Evolutionary conservation across 1,140 invertebrate genomes (phyloP).

Genomic region (Drepana arcuata): DNA sequence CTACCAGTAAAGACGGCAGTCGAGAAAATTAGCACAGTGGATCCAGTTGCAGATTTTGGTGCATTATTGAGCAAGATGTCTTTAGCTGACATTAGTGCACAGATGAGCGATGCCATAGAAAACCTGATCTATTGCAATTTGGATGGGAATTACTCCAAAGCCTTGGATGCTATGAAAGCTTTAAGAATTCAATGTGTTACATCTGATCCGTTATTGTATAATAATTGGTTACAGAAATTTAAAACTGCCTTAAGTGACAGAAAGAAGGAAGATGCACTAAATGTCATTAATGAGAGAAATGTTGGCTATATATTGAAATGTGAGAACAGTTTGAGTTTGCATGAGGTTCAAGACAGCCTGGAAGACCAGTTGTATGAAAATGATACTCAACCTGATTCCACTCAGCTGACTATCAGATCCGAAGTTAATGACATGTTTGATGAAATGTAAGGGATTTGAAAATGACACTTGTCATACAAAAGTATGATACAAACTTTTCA

Average conservation of each 20-base stretch:
- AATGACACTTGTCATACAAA: too few relatives aligned
- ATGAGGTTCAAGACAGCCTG: conserved; percentile 23
- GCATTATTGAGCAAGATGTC: too few relatives aligned
- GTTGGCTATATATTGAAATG: conserved; percentile 46
- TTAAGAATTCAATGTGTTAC: conserved; percentile 50
- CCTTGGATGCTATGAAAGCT: conserved; percentile 35
- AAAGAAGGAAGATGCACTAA: conserved; percentile 36
- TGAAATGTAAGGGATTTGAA: conserved; percentile 39
- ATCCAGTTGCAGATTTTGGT: conserved; percentile 51
- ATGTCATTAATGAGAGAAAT: conserved; percentile 37
- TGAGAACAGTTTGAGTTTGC: conserved; percentile 48
- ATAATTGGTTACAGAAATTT: conserved; percentile 54
- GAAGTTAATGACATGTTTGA: conserved; percentile 61
- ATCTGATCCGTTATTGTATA: conserved; percentile 43
- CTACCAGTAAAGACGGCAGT: conserved; percentile 9
- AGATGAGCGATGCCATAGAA: conserved; percentile 54
- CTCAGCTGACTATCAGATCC: conserved; percentile 39
- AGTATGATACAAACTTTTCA: too few relatives aligned
- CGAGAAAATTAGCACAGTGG: conserved; percentile 44
- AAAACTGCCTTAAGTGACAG: conserved; percentile 34
- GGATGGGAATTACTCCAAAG: conserved; percentile 45
- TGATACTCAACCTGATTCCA: conserved; percentile 46
- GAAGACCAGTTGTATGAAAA: conserved; percentile 52
- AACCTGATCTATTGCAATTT: conserved; percentile 47
- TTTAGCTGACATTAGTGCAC: conserved; percentile 26